Base-by-base conservation (phyloP, 1,140 invertebrate genomes). In the Mya arenaria region DNA sequence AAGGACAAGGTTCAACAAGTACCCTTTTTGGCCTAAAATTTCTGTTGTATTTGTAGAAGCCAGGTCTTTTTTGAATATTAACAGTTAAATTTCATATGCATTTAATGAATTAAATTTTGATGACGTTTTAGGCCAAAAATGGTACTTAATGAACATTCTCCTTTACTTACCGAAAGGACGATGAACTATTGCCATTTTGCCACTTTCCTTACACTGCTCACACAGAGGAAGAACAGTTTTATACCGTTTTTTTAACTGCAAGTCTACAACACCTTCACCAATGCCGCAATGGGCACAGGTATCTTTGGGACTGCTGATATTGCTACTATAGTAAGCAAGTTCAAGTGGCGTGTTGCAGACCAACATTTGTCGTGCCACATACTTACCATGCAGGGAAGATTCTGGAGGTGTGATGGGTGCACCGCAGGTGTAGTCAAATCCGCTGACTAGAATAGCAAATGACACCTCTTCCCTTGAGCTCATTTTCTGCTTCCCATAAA, bases 151-250 rank as follows among this genome's bases (percentile, higher is more conserved):
- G n/a, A n/a, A n/a, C n/a, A n/a, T n/a, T n/a, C n/a, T n/a, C n/a
- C n/a, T 71, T 32, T 71, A 19, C 8, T 32, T 71, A 17, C 66
- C 39, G 32, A 52, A 71, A 1, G 0, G 39, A 10, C 44, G 30
- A 17, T 71, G 66, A 34, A 30, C 30, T 23, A 71, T 25, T 13
- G 34, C 3, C n/a, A 10, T 30, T 55, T 55, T 52, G 4, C 1
- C 0, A 28, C 19, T 15, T n/a, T 19, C 39, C 55, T 17, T 71
- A n/a, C 66, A 71, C 28, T 13, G 25, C 8, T 30, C 4, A 32
- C 66, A 71, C 23, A 52, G 8, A 30, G 66, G 39, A 1, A 71
- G 34, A 52, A 71, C 66, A 23, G 44, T 71, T 71, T 55, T 71
- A 32, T 55, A 71, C 30, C 23, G 2, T 17, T 28, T n/a, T 55